phyloP scores from a whole-genome alignment of 2,888 invertebrate genomes.

The Odontomyia ornata region DNA sequence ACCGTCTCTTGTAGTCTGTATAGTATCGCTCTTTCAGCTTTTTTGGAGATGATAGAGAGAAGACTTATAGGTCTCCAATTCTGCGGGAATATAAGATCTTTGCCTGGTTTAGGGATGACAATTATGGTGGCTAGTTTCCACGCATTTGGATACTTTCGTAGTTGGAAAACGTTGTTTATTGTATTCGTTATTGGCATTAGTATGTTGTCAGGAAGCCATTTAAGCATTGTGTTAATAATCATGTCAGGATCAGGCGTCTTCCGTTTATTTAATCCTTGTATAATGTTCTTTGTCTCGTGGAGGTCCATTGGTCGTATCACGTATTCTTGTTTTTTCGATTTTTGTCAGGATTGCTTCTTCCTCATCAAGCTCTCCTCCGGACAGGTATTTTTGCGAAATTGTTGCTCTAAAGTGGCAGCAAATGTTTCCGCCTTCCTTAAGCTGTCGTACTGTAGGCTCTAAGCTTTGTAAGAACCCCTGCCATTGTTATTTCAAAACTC shows the following conservation, averaged over 20 bases:
- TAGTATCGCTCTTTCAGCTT: background rate
- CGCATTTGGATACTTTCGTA: background rate
- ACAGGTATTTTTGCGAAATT: background rate
- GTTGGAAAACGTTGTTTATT: constrained; percentile 1
- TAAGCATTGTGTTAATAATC: background rate
- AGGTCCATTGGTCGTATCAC: no score
- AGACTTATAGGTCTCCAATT: constrained; percentile 15
- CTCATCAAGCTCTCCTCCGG: background rate
- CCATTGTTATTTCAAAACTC: background rate
- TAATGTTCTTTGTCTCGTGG: background rate
- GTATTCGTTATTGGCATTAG: background rate
- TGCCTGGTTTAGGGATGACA: constrained; percentile 24
- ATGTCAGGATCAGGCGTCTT: background rate
- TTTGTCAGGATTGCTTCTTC: background rate
- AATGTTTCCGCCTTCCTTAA: background rate
- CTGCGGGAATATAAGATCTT: background rate
- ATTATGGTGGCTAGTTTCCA: constrained; percentile 16
- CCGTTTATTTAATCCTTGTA: background rate
- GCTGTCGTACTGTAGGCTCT: background rate
- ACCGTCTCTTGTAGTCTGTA: background rate
- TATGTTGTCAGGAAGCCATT: background rate
- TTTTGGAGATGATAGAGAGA: background rate
- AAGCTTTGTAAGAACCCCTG: background rate
- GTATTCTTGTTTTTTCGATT: background rate
- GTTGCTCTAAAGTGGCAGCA: background rate